Conservation (phyloP, 2,113 vertebrate genomes). For the Saguinus imperator region DNA sequence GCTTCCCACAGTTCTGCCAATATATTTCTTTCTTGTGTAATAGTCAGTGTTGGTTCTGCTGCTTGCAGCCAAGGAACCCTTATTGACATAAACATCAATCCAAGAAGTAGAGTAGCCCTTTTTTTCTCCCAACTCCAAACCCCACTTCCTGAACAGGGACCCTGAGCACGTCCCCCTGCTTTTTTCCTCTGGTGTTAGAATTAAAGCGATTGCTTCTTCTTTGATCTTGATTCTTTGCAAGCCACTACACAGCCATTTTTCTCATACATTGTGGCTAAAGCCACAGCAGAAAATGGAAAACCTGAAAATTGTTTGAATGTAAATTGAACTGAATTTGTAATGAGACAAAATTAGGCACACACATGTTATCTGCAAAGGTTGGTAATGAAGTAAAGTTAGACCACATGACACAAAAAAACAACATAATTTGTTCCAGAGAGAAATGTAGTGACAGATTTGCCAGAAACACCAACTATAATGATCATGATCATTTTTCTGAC, state of each 20-base stretch:
- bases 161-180: not conserved
- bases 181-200: not conserved
- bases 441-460: not conserved
- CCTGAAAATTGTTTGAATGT: slow-evolving; percentile 30
- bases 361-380: not conserved
- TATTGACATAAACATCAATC: not conserved
- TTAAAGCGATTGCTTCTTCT: not conserved
- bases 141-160: not conserved
- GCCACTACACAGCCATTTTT: not conserved
- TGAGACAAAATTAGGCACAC: slow-evolving; percentile 38
- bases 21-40: not conserved
- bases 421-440: not conserved
- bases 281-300: not conserved
- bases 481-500: not conserved
- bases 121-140: not conserved
- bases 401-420: not conserved
- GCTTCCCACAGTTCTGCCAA: not conserved
- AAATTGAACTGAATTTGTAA: slow-evolving; percentile 25
- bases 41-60: not conserved
- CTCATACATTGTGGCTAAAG: not conserved
- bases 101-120: not conserved
- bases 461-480: not conserved
- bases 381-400: slow-evolving; percentile 15
- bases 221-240: not conserved
- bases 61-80: not conserved